Conservation (phyloP, 2,113 vertebrate species). For the Oenanthe melanoleuca region DNA sequence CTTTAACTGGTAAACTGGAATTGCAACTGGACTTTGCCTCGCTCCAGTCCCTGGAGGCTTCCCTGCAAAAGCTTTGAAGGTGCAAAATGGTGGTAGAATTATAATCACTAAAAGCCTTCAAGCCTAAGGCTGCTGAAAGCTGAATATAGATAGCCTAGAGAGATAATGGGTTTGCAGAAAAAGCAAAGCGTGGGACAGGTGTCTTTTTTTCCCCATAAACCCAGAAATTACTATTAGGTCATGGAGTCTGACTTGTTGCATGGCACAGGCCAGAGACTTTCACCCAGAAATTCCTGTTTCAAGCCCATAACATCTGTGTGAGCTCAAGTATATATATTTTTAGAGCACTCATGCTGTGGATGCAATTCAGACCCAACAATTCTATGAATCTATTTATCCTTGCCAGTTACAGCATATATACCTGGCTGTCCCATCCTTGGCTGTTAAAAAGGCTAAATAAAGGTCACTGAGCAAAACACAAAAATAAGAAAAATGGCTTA, state of each 20-base stretch:
- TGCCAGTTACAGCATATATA: background rate
- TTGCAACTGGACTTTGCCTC: background rate
- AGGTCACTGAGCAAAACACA: slow-evolving; percentile 1
- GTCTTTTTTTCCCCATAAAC: background rate
- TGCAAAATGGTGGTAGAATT: slow-evolving; percentile 16
- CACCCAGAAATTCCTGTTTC: background rate
- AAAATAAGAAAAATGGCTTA: background rate
- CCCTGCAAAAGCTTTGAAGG: background rate
- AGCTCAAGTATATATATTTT: background rate
- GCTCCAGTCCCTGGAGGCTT: background rate
- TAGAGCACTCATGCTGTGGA: slow-evolving; percentile 8
- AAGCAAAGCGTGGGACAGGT: background rate
- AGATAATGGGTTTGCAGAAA: slow-evolving; percentile 26
- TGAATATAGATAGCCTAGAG: background rate
- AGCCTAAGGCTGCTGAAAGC: background rate
- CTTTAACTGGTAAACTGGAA: background rate
- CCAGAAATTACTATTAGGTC: background rate
- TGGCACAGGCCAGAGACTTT: background rate
- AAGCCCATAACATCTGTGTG: background rate
- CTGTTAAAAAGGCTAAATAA: slow-evolving; percentile 18
- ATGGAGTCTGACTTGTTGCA: background rate
- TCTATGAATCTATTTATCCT: slow-evolving; percentile 43
- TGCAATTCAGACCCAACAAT: slow-evolving; percentile 6
- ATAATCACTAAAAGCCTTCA: background rate
- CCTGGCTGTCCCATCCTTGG: background rate